phyloP scores from a whole-genome alignment of 2,113 vertebrate genomes.

The Ranitomeya variabilis region DNA sequence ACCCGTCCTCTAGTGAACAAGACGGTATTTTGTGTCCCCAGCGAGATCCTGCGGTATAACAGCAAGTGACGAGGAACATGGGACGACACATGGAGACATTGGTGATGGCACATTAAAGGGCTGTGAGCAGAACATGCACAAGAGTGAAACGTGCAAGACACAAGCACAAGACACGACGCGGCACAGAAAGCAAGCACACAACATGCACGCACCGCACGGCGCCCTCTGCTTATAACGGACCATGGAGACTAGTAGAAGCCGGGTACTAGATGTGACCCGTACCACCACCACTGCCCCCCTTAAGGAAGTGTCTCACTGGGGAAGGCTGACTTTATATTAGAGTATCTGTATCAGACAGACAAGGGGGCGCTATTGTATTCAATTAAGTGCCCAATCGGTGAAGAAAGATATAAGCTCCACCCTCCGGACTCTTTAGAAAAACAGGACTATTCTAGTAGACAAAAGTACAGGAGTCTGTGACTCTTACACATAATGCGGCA shows the following conservation, averaged over 20 bases:
- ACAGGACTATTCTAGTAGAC: too few relatives aligned
- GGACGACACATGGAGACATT: neutral
- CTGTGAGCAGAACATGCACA: neutral
- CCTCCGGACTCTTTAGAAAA: too few relatives aligned
- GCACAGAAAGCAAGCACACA: conserved; percentile 32
- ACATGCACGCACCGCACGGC: conserved; percentile 35
- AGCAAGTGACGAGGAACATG: neutral
- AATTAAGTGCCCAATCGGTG: too few relatives aligned
- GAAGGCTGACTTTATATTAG: too few relatives aligned
- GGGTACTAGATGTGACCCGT: too few relatives aligned
- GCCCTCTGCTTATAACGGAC: conserved; percentile 52
- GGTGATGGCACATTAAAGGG: neutral
- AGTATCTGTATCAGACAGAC: too few relatives aligned
- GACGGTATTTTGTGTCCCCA: neutral
- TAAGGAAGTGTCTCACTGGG: neutral
- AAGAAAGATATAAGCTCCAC: too few relatives aligned
- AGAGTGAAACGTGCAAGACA: conserved; percentile 28
- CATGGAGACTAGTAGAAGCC: neutral
- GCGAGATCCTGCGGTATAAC: neutral
- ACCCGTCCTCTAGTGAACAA: neutral
- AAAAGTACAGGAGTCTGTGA: too few relatives aligned
- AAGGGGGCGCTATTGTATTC: too few relatives aligned
- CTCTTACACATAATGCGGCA: too few relatives aligned
- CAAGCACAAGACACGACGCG: neutral
- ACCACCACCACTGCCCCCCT: neutral